Base-by-base conservation (phyloP, 2,113 vertebrate genomes). In the Cynoglossus semilaevis region DNA sequence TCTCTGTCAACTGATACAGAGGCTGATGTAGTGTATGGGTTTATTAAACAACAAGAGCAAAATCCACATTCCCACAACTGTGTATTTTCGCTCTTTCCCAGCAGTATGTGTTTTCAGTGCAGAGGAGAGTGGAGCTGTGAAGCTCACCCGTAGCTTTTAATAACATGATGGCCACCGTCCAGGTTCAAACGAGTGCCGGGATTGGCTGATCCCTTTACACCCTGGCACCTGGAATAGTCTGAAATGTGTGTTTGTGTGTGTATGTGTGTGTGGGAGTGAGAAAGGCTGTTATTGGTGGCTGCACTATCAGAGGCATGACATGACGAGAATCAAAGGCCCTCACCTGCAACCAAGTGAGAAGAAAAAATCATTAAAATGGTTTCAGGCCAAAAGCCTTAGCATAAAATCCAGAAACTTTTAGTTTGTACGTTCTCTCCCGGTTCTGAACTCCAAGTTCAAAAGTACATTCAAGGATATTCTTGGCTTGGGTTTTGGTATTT, bases 61-160 rank as follows among this genome's bases (percentile, higher is more conserved):
- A 70, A 41, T 41, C 14, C 10, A 41, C 38, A 41, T 41, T 41
- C 38, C 14, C 38, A 41, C 11, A 41, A 63, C 51, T 71, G 77
- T 72, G 73, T 74, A 74, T 86, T 72, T 64, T 63, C 69, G 22
- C 22, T 29, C 22, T 2, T 29, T 29, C 22, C 6, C 22, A 6
- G 22, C 22, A 29, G 22, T 29, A 79, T 72, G 73, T 74, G 76
- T 86, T 72, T 64, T 63, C 69, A 75, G 80, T 80, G 77, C 60
- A 75, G 73, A 77, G 79, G 74, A 85, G 71, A 74, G 64, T 71
- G 55, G 57, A 85, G 81, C 79, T 72, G 79, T 74, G 82, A 90
- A 92, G 93, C 91, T 80, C 90, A 91, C 92, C 93, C 88, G 89
- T 90, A 92, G 88, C 90, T 94, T 95, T 91, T 95, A 95, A 97